Percentiles rank a stretch among this genome's conserved stretches.
These are phyloP conservation scores for Helicorthomorpha holstii DNA, from an alignment of 1,140 invertebrate genomes.

Conservation along the genomic window DNA sequence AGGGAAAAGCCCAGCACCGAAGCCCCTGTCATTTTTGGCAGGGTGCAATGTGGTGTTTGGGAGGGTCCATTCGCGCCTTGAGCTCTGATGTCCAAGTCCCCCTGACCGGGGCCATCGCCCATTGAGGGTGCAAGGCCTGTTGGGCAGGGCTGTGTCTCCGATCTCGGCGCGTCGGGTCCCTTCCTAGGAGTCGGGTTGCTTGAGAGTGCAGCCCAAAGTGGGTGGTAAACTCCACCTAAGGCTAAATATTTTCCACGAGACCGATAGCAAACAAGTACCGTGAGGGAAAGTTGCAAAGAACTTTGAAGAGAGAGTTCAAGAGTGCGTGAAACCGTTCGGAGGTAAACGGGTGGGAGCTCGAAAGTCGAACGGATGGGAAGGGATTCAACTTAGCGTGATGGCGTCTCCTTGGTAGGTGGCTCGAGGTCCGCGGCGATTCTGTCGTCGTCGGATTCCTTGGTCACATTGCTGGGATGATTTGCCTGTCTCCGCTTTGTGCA, in stretches of 20 bases:
- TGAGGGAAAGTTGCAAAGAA: constrained; percentile 49
- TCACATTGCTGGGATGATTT: background rate
- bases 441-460: background rate
- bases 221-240: constrained; percentile 71
- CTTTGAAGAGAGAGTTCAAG: constrained; percentile 70
- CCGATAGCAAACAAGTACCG: constrained; percentile 81
- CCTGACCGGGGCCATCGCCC: constrained; percentile 40
- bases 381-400: constrained; percentile 7
- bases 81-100: constrained; percentile 12
- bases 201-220: constrained; percentile 66
- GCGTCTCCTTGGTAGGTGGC: background rate
- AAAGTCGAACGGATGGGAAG: constrained; percentile 14
- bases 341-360: constrained; percentile 39
- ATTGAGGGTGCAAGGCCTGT: constrained; percentile 53
- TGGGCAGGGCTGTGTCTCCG: constrained; percentile 28
- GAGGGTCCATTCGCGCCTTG: constrained; percentile 11
- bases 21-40: constrained; percentile 25
- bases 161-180: constrained; percentile 28
- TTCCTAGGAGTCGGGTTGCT: constrained; percentile 62
- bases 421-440: background rate
- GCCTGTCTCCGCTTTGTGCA: background rate
- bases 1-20: constrained; percentile 53
- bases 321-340: constrained; percentile 62
- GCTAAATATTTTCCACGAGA: constrained; percentile 63
- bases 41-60: constrained; percentile 48